Base-by-base conservation (phyloP, 2,888 invertebrate species). In the Agelastica alni region DNA sequence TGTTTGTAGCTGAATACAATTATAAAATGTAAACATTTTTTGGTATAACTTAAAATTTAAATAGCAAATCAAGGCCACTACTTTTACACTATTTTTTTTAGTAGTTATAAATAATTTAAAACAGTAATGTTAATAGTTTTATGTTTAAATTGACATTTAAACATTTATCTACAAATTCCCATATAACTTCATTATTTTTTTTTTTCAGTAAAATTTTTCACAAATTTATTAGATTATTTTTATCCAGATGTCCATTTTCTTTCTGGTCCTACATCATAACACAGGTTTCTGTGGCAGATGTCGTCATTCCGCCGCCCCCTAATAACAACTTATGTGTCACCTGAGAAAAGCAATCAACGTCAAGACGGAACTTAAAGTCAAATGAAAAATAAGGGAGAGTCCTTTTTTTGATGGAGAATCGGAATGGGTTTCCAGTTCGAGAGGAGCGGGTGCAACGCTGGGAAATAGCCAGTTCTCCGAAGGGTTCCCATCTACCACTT, bases 381-480 rank as follows among this genome's bases (percentile, higher is more conserved):
- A 60, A 64, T 62, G 62, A 56, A 57, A 59, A 63, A 55, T 56
- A 46, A 59, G 46, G 28, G 57, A 53, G 37, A 53, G 57, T 44
- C 52, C 48, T 39, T 45, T 48, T 44, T 51, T 43, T 44, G 45
- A 10, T 28, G 57, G 34, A 20, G 61, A 53, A 53, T 54, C 61
- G 49, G 74, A 71, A 53, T 69, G 64, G 32, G 73, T 73, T 59
- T 75, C 75, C 57, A 73, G 55, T 64, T 75, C 75, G 31, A 75
- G 62, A 9, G 73, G 71, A 32, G 73, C 74, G 7, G 75, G 72
- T 5, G 72, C 73, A 12, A 70, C 70, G 63, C 73, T 74, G 10
- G 74, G 74, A 56, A 70, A 71, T 36, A 72, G 56, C 72, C 72
- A 74, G 62, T 74, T 72, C 54, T 72, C 73, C 9, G 70, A 65